phyloP scores from a whole-genome alignment of 1,140 invertebrate species.

The Meloidogyne exigua region DNA sequence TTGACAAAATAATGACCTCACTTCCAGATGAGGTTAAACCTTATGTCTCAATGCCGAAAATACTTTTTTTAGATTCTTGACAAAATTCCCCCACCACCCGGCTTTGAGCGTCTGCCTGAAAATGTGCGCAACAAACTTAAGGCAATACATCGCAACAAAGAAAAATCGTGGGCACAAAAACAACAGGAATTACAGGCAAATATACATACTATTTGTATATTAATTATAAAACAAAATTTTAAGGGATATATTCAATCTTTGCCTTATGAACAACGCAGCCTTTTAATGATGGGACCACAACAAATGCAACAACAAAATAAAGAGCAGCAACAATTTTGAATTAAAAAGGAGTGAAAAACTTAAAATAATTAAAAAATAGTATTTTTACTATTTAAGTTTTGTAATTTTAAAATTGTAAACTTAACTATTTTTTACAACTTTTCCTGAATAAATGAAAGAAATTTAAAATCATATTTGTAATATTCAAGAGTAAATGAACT shows the following conservation, averaged over 20 bases:
- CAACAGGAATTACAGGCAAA: constrained; percentile 40
- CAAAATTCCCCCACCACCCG: constrained; percentile 53
- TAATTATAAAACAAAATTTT: too few relatives aligned
- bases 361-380: not conserved
- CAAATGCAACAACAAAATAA: not conserved
- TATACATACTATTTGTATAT: not conserved
- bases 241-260: constrained; percentile 31
- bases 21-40: constrained; percentile 35
- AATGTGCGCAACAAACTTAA: constrained; percentile 43
- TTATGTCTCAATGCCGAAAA: not conserved
- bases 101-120: constrained; percentile 45
- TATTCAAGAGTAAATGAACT: too few relatives aligned
- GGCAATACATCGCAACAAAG: constrained; percentile 43
- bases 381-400: not conserved
- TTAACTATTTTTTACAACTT: not conserved
- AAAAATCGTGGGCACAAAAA: constrained; percentile 49
- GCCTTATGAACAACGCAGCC: constrained; percentile 29
- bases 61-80: constrained; percentile 38
- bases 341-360: not conserved
- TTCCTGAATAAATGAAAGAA: too few relatives aligned
- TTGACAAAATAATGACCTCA: constrained; percentile 49
- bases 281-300: constrained; percentile 34
- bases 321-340: not conserved
- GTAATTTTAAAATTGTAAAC: not conserved
- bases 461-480: too few relatives aligned